These are phyloP conservation scores for Promerops cafer DNA, from an alignment of 2,113 vertebrate genomes.

Conservation along the genomic window DNA sequence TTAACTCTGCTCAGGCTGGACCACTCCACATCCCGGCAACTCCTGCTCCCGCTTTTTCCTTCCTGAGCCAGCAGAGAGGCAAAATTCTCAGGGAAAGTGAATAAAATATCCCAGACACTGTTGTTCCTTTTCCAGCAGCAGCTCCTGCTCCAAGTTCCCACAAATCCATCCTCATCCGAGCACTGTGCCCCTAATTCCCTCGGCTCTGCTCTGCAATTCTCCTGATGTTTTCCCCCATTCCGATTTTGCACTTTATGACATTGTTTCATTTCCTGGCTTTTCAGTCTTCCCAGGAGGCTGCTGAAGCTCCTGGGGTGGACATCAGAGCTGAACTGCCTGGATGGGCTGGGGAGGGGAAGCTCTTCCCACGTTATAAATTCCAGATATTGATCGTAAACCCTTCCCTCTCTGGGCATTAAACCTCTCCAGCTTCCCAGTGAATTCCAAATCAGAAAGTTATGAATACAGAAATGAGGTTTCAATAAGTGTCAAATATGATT, in stretches of 20 bases:
- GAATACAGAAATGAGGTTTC: not conserved
- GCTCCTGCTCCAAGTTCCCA: not conserved
- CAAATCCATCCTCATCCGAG: not conserved
- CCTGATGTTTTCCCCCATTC: not conserved
- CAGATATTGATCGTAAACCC: not conserved
- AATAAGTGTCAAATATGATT: not conserved
- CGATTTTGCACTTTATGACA: rapidly evolving
- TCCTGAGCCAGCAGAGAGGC: not conserved
- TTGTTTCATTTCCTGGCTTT: too few species aligned
- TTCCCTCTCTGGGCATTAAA: not conserved
- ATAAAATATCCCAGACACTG: not conserved
- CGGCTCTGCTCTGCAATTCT: not conserved
- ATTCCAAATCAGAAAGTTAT: not conserved
- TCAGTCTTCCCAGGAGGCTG: not conserved
- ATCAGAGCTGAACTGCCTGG: not conserved
- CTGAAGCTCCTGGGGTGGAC: not conserved
- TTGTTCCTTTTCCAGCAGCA: not conserved
- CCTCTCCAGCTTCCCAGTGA: not conserved
- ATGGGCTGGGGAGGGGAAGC: not conserved
- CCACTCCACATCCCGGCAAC: not conserved
- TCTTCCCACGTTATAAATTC: not conserved
- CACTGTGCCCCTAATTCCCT: rapidly evolving
- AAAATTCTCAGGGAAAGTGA: not conserved
- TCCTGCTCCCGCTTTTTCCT: not conserved
- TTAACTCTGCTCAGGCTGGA: not conserved